phyloP scores from a whole-genome alignment of 2,113 vertebrate genomes.

The Pipra filicauda region DNA sequence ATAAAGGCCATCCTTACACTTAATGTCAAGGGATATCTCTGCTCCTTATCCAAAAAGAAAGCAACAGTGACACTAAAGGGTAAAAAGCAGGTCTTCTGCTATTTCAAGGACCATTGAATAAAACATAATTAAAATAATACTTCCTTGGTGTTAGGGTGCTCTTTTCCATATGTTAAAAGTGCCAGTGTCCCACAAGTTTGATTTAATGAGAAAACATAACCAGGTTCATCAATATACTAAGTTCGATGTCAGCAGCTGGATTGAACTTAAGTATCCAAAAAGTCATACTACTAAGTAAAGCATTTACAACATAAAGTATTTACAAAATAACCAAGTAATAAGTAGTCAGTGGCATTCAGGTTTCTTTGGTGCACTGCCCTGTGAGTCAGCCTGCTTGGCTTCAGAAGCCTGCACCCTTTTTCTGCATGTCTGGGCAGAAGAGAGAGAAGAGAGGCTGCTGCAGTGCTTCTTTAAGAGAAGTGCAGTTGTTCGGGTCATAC shows the following conservation, averaged over 20 bases:
- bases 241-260: conserved; percentile 8
- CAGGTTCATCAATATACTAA: neutral
- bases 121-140: neutral
- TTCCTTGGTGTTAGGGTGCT: neutral
- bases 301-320: neutral
- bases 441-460: conserved; percentile 86
- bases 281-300: conserved; percentile 30
- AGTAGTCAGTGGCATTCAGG: neutral
- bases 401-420: neutral
- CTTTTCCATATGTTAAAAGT: rapidly evolving
- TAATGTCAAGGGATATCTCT: neutral
- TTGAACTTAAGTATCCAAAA: neutral
- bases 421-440: conserved; percentile 63
- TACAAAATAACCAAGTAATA: conserved; percentile 63
- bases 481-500: conserved; percentile 80
- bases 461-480: conserved; percentile 79
- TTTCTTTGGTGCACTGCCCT: conserved; percentile 74
- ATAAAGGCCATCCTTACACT: conserved; percentile 70
- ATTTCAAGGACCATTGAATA: neutral
- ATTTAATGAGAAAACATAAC: neutral
- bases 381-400: conserved; percentile 58
- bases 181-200: rapidly evolving
- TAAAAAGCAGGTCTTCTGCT: neutral
- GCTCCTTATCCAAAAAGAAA: neutral
- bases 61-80: neutral